Conservation (phyloP, 2,888 invertebrate genomes). For the Phlogophora meticulosa region DNA sequence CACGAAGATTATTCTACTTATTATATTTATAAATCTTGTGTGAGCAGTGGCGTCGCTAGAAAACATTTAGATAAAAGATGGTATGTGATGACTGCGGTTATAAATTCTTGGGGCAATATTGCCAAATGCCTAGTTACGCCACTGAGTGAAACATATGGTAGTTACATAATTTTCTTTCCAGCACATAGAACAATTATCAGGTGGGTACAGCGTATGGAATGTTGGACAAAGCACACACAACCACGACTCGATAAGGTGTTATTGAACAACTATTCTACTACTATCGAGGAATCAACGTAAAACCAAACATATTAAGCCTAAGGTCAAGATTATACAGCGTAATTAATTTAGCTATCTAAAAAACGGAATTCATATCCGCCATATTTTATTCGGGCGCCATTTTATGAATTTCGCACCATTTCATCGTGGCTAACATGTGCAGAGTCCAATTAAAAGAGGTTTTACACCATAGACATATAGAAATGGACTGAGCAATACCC, state of each 20-base stretch:
- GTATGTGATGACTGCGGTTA: slow-evolving; percentile 4
- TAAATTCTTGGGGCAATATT: slow-evolving; percentile 45
- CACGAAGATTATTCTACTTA: slow-evolving; percentile 47
- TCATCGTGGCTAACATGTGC: slow-evolving; percentile 48
- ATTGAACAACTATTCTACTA: slow-evolving; percentile 11
- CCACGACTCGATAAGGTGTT: slow-evolving; percentile 24
- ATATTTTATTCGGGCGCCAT: slow-evolving; percentile 25
- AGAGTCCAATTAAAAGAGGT: slow-evolving; percentile 45
- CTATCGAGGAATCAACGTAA: background rate
- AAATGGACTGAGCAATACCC: too few relatives aligned
- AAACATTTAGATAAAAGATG: background rate
- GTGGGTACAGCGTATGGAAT: slow-evolving; percentile 51
- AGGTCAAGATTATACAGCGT: background rate
- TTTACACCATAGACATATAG: too few relatives aligned
- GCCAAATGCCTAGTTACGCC: slow-evolving; percentile 42
- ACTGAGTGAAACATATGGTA: slow-evolving; percentile 28
- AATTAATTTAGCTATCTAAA: background rate
- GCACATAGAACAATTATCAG: slow-evolving; percentile 38
- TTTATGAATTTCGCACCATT: slow-evolving; percentile 29
- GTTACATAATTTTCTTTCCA: slow-evolving; percentile 11
- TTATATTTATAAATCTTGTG: slow-evolving; percentile 32
- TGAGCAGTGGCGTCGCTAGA: slow-evolving; percentile 51
- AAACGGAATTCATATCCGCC: slow-evolving; percentile 17
- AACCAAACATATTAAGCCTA: slow-evolving; percentile 7
- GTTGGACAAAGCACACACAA: slow-evolving; percentile 51